A percentile compares a stretch with the other conserved stretches of the same genome.
Conservation (phyloP, 2,113 vertebrate genomes). For the Cinclus cinclus region DNA sequence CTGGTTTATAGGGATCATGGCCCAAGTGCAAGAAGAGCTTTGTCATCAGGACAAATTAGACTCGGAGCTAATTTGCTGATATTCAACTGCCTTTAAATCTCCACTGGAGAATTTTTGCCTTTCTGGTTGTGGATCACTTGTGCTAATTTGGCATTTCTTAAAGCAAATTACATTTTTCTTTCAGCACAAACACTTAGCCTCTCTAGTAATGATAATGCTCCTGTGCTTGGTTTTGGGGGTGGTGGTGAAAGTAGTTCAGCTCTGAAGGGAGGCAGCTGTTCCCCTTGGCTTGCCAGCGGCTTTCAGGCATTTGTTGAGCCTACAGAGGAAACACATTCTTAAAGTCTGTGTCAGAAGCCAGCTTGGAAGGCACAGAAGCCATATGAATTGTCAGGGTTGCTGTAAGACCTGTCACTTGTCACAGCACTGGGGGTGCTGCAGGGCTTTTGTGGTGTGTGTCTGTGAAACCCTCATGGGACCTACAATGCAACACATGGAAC, state of each 20-base stretch:
- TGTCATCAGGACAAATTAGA: not conserved
- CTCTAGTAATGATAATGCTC: not conserved
- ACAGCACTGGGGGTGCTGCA: not conserved
- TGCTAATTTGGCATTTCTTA: conserved; percentile 36
- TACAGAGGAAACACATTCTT: conserved; percentile 49
- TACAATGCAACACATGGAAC: not conserved
- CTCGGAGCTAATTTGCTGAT: not conserved
- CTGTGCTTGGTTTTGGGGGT: conserved; percentile 2
- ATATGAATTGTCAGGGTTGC: conserved; percentile 1
- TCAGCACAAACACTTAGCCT: conserved; percentile 34
- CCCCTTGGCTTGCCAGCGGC: not conserved
- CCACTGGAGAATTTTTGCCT: not conserved
- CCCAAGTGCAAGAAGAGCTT: not conserved
- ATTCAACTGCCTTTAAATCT: not conserved
- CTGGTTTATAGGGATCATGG: not conserved
- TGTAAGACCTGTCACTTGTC: not conserved
- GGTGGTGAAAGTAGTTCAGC: conserved; percentile 30
- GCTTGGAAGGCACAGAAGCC: not conserved
- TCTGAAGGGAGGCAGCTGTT: conserved; percentile 57
- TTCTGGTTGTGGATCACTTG: conserved; percentile 23
- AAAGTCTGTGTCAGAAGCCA: conserved; percentile 1
- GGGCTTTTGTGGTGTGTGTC: not conserved
- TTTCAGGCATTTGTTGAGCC: conserved; percentile 15
- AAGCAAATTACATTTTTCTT: conserved; percentile 46
- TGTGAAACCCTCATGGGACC: not conserved